Base-by-base conservation (phyloP, 2,888 invertebrate genomes). In the Biston betularia region DNA sequence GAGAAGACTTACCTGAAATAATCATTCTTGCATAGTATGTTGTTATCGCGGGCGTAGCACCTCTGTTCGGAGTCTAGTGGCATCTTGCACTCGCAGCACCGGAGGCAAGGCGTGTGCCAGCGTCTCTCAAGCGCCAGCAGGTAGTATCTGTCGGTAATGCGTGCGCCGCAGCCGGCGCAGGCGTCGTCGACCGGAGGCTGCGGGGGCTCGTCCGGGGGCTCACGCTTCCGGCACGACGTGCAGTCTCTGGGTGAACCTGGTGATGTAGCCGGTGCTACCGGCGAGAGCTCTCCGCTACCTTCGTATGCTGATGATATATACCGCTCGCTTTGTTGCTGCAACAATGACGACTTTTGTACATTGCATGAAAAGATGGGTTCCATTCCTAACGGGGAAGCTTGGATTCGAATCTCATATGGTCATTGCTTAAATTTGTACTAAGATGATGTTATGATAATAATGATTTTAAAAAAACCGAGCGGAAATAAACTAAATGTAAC, bases 21-120 rank as follows among this genome's bases (percentile, higher is more conserved):
- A 93, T 99, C 98, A 86, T 97, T 97, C 94, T 98, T 98, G 95
- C 99, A 99, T 93, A 98, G 98, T 82, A 98, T 98, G 87, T 97
- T 97, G 80, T 98, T 98, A 88, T 98, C 98, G 76, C 98, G 95
- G 74, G 98, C 97, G 89, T 98, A 99, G 92, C 98, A 99, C 76
- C 98, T 97, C 85, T 97, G 96, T 88, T 98, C 98, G 1, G 97
- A 96, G 88, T 98, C 98, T 76, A 99, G 95, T 6, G 97, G 96
- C 91, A 97, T 96, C 82, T 97, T 96, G 91, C 99, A 99, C 87
- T 98, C 97, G 85, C 96, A 97, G 91, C 98, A 99, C 85, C 97
- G 96, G 44, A 99, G 95, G 86, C 98, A 99, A 66, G 97, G 95
- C 54, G 97, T 97, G 89, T 99, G 98, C 98, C 98, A 99, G 89